Base-by-base conservation (phyloP, 1,140 invertebrate genomes). In the Calephelis virginiensis region DNA sequence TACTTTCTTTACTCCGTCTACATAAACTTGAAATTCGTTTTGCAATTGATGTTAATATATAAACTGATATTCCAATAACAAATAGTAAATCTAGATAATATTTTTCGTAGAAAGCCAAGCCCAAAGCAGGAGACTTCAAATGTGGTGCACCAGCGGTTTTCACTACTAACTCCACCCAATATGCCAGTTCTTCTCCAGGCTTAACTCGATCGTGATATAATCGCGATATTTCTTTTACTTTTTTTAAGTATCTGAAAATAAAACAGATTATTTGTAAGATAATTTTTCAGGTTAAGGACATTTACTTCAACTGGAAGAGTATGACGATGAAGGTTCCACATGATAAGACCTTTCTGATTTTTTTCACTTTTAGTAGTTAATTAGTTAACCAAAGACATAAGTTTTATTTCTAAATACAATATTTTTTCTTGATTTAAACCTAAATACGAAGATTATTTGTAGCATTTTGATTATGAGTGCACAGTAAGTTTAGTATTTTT, bases 141-240 rank as follows among this genome's bases (percentile, higher is more conserved):
- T 73, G 69, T 8, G 38, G 40, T 8, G 74, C 74, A 13, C 74
- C 74, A 11, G 14, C 13, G 3, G 71, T 68, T 28, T 47, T 65
- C 10, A 66, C 68, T 6, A 73, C 74, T 3, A 70, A 49, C 40
- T 76, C 74, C 28, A 67, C 64, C 69, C 69, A 70, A 56, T 70
- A 64, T 6, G 61, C 68, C 48, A 69, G 10, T n/a, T 69, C 63
- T 53, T 37, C 43, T 5, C 13, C 63, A 10, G 69, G 64, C 0
- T 56, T 53, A 8, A 45, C 13, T 5, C 69, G 64, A 13, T 66
- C 65, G 14, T 70, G 69, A 47, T 67, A 70, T 47, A 59, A 37
- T 5, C 37, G 9, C 2, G 79, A 82, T 8, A 82, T 45, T 48
- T 81, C 76, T 40, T 77, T 76, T 1, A 67, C 75, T 66, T 71